phyloP scores from a whole-genome alignment of 2,113 vertebrate species.

The Cryptotis parvus region DNA sequence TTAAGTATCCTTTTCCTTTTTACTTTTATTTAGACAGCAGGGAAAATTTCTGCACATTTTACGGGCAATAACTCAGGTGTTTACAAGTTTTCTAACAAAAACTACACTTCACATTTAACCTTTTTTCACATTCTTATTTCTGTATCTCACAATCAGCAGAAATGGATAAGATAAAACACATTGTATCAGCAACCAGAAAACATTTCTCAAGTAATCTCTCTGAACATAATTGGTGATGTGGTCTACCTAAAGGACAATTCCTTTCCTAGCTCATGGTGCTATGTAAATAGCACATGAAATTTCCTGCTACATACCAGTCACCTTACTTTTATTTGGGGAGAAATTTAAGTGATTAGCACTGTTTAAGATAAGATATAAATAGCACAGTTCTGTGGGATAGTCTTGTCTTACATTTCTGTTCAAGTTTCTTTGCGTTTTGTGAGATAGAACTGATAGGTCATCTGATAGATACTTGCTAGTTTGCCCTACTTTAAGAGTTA shows the following conservation, averaged over 20 bases:
- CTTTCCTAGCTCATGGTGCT: not conserved
- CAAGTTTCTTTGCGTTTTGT: not conserved
- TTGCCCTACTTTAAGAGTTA: not conserved
- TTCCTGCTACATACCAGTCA: conserved; percentile 29
- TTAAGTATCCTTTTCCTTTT: not conserved
- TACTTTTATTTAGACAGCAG: conserved; percentile 5
- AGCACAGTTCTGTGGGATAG: not conserved
- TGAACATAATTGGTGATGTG: conserved; percentile 36
- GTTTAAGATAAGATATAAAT: conserved; percentile 14
- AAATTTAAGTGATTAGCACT: not conserved
- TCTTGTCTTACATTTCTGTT: conserved; percentile 41
- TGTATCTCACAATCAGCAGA: conserved; percentile 34
- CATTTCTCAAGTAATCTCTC: conserved; percentile 34
- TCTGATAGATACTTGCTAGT: not conserved
- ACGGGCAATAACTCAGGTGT: conserved; percentile 28
- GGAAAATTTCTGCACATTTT: conserved; percentile 32
- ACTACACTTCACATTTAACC: conserved; percentile 48
- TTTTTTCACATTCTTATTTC: conserved; percentile 10
- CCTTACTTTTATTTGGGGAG: conserved; percentile 34
- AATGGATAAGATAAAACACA: conserved; percentile 41
- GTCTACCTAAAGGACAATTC: conserved; percentile 23
- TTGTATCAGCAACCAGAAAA: conserved; percentile 57
- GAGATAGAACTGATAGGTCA: not conserved
- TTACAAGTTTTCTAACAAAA: conserved; percentile 3
- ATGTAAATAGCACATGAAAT: conserved; percentile 51